Percentiles rank a stretch among this genome's conserved stretches.
These are phyloP conservation scores for Meleagris gallopavo DNA, from an alignment of 2,113 vertebrate species.

Conservation along the genomic window DNA sequence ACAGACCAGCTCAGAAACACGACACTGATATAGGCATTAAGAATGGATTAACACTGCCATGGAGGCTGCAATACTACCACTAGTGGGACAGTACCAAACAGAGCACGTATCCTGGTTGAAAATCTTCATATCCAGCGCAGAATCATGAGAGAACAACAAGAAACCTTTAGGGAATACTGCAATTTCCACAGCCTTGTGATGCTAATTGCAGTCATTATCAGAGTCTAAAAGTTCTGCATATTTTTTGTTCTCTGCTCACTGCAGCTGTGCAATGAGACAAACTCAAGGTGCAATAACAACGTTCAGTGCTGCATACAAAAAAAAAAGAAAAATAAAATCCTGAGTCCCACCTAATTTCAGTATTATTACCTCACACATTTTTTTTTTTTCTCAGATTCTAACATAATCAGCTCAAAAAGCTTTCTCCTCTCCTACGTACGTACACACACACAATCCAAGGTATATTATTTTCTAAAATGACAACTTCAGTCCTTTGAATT, in stretches of 20 bases:
- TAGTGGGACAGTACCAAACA: not conserved
- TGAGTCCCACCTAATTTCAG: not conserved
- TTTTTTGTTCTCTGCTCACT: conserved; percentile 32
- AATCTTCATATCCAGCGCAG: not conserved
- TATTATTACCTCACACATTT: no score
- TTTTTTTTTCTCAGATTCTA: not conserved
- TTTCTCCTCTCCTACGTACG: not conserved
- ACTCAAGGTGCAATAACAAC: not conserved
- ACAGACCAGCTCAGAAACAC: not conserved
- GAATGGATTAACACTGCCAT: not conserved
- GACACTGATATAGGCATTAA: not conserved
- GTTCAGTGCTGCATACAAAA: not conserved
- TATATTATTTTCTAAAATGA: not conserved
- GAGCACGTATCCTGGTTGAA: conserved; percentile 35
- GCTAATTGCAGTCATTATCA: conserved; percentile 73
- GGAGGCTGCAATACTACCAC: not conserved
- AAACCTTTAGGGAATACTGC: conserved; percentile 55
- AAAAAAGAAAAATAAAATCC: not conserved
- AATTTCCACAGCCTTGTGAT: conserved; percentile 66
- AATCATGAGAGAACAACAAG: conserved; percentile 12
- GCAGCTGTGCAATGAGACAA: not conserved
- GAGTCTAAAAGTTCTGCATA: not conserved
- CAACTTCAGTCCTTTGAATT: not conserved
- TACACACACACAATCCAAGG: not conserved
- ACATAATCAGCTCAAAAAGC: not conserved